phyloP scores from a whole-genome alignment of 2,888 invertebrate species.

The Vannuccia rotundouncinata region DNA sequence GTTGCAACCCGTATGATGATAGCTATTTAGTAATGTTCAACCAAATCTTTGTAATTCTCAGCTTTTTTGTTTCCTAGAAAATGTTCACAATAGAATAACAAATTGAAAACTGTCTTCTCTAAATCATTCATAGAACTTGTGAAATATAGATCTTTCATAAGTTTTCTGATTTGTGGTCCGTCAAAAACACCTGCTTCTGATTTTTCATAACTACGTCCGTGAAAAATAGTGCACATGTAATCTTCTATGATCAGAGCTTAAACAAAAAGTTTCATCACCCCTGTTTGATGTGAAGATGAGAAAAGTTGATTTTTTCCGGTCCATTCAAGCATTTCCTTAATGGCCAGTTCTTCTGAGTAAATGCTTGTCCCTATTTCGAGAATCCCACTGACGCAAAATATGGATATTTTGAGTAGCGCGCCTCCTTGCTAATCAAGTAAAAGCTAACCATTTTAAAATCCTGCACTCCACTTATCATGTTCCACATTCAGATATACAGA shows the following conservation, averaged over 20 bases:
- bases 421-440: conserved; percentile 2
- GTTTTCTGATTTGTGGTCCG: conserved; percentile 38
- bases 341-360: conserved; percentile 6
- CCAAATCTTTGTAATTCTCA: conserved; percentile 37
- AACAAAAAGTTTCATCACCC: too few species aligned
- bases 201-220: conserved; percentile 39
- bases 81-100: conserved; percentile 36
- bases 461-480: neutral
- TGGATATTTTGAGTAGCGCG: conserved; percentile 21
- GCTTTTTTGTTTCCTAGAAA: conserved; percentile 41
- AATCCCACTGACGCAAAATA: too few species aligned
- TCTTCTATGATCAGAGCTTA: conserved; percentile 35
- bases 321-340: neutral
- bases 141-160: conserved; percentile 38
- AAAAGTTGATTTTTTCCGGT: neutral
- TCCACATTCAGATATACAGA: neutral
- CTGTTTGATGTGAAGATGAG: conserved; percentile 1
- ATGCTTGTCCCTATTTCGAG: neutral
- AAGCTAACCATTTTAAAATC: conserved; percentile 23
- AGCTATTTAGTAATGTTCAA: conserved; percentile 39
- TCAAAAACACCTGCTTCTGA: conserved; percentile 41
- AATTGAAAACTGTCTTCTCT: conserved; percentile 41
- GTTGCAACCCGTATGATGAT: conserved; percentile 44
- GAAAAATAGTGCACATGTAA: conserved; percentile 39
- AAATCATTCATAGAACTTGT: conserved; percentile 36